Evolutionary conservation across 1,140 invertebrate genomes (phyloP), one percentile per base, ranked within the genome.

Genomic region (Neodiprion fabricii): DNA sequence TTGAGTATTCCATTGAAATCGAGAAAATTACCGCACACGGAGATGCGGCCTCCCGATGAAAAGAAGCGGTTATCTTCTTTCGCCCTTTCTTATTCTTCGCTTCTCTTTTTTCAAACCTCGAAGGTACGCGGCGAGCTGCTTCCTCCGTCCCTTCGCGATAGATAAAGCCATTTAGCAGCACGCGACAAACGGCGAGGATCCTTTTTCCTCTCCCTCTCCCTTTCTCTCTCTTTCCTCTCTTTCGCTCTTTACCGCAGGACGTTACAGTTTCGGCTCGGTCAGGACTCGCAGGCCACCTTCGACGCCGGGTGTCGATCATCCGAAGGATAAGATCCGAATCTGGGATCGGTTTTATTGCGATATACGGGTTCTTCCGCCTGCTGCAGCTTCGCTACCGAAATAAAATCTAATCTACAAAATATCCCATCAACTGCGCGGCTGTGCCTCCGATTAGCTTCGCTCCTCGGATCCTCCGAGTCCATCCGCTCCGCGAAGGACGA

Each of bases 291-390:
- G 53, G 11, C 53, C 53, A 61, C 53, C 53, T 61, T 61, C 53
- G 53, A 61, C n/a, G 53, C n/a, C 53, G 53, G 53, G 11, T 69
- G 23, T 21, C 67, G 67, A 69, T 69, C 67, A 14, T 61, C 8
- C 67, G 67, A 61, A n/a, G 53, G 67, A 69, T 69, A 69, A 69
- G 67, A 69, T 69, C 21, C 23, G 40, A 69, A 69, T 69, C 67
- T 40, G 28, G 28, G 28, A 40, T 40, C 28, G 28, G 28, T 40
- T 40, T 21, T 40, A 40, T 40, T 40, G 53, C 53, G 53, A 61
- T 17, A 5, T 12, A 61, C 5, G 11, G 5, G 28, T 40, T 5
- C 28, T 40, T 14, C n/a, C 53, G 53, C 11, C 53, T 61, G 28
- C 28, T 40, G 28, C 28, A 40, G 28, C 11, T 61, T 17, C 53